These are phyloP conservation scores for Elegia similella DNA, from an alignment of 2,888 invertebrate genomes.

Conservation along the genomic window DNA sequence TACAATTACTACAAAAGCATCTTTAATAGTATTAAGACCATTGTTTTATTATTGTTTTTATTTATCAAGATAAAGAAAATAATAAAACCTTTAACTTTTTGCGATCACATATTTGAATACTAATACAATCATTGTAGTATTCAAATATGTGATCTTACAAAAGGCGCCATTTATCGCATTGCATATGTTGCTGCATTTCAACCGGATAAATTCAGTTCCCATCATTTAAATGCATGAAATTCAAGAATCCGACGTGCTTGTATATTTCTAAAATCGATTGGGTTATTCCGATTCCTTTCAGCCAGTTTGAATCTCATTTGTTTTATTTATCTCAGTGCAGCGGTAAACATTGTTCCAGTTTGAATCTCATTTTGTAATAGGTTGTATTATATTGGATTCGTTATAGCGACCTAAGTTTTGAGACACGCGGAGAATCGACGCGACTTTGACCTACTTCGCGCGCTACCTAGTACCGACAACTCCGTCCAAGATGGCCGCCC, in stretches of 20 bases:
- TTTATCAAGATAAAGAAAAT: too few species aligned
- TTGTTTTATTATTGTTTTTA: too few species aligned
- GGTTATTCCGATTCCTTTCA: neutral
- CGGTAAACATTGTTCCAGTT: neutral
- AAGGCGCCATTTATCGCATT: neutral
- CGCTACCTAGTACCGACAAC: constrained; percentile 42
- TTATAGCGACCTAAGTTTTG: constrained; percentile 40
- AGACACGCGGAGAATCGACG: constrained; percentile 47
- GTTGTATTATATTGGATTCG: constrained; percentile 23
- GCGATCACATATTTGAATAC: too few species aligned
- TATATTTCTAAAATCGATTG: constrained; percentile 1
- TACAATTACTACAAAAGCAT: too few species aligned
- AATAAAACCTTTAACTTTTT: too few species aligned
- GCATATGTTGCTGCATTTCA: neutral
- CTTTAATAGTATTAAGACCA: too few species aligned
- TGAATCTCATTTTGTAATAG: neutral
- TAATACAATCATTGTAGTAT: too few species aligned
- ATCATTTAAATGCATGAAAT: neutral
- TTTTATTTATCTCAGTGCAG: neutral
- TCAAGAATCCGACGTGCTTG: neutral
- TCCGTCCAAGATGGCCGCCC: constrained; percentile 57
- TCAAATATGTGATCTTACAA: neutral
- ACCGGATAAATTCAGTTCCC: neutral
- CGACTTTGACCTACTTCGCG: constrained; percentile 69
- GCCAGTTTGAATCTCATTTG: neutral